Evolutionary conservation across 2,888 invertebrate genomes (phyloP).

Genomic region (Synergus laeviventris): DNA sequence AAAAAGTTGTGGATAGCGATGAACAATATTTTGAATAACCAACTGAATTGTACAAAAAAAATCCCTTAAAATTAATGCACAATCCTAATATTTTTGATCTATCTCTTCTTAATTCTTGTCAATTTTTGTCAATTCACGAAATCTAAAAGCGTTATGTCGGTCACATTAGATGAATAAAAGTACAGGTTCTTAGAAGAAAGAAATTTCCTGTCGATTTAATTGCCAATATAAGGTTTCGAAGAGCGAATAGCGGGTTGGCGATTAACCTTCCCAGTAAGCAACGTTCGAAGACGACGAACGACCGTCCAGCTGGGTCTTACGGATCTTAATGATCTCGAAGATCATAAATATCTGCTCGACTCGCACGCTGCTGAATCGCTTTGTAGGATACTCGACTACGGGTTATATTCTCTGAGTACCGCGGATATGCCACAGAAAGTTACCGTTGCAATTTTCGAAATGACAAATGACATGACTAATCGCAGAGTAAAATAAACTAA

Average conservation of each 20-base stretch:
- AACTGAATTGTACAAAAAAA: no score
- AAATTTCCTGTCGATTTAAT: conserved; percentile 39
- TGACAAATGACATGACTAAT: conserved; percentile 38
- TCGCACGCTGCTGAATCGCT: conserved; percentile 47
- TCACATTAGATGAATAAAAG: not conserved
- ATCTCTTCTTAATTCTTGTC: no score
- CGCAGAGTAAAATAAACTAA: conserved; percentile 9
- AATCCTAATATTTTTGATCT: no score
- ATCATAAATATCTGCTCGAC: conserved; percentile 54
- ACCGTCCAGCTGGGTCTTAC: conserved; percentile 50
- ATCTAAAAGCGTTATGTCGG: no score
- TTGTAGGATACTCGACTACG: conserved; percentile 26
- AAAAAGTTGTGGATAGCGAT: no score
- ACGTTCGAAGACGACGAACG: conserved; percentile 46
- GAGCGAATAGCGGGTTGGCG: conserved; percentile 48
- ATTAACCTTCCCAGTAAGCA: conserved; percentile 56
- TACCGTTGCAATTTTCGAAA: conserved; percentile 35
- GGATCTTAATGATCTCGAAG: conserved; percentile 49
- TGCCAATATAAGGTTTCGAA: conserved; percentile 29
- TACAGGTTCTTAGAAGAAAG: conserved; percentile 8
- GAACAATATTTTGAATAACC: no score
- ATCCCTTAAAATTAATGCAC: no score
- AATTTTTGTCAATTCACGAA: no score
- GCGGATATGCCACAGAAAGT: conserved; percentile 36
- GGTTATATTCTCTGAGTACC: conserved; percentile 12